Percentiles rank a stretch among this genome's conserved stretches.
These are phyloP conservation scores for Pheosia gnoma DNA, from an alignment of 2,888 invertebrate genomes.

Conservation along the genomic window DNA sequence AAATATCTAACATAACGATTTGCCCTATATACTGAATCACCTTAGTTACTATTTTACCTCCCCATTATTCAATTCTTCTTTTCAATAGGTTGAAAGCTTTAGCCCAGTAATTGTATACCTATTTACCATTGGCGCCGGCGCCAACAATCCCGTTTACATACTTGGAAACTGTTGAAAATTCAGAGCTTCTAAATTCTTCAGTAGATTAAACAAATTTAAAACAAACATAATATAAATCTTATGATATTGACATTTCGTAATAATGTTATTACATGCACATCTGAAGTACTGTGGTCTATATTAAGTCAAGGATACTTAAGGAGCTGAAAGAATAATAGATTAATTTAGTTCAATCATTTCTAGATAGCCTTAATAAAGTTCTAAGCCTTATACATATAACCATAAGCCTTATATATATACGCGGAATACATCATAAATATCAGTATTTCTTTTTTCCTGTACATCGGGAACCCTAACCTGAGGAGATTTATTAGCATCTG, in stretches of 20 bases:
- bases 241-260: background rate
- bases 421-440: background rate
- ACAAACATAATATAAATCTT: background rate
- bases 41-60: too few species aligned
- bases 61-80: too few species aligned
- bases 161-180: background rate
- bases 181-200: background rate
- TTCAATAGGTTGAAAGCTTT: constrained; percentile 13
- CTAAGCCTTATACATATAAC: too few species aligned
- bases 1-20: too few species aligned
- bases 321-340: too few species aligned
- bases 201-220: background rate
- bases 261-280: background rate
- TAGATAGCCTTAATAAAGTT: too few species aligned
- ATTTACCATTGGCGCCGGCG: constrained; percentile 28
- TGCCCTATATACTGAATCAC: too few species aligned
- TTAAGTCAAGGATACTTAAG: too few species aligned
- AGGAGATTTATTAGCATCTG: constrained; percentile 12
- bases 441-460: background rate
- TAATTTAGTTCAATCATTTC: too few species aligned
- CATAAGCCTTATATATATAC: too few species aligned
- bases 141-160: constrained; percentile 6
- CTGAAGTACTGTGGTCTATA: too few species aligned
- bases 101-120: constrained; percentile 10
- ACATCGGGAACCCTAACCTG: constrained; percentile 4